Conservation (phyloP, 2,888 invertebrate species). For the Rotaria sp. region DNA sequence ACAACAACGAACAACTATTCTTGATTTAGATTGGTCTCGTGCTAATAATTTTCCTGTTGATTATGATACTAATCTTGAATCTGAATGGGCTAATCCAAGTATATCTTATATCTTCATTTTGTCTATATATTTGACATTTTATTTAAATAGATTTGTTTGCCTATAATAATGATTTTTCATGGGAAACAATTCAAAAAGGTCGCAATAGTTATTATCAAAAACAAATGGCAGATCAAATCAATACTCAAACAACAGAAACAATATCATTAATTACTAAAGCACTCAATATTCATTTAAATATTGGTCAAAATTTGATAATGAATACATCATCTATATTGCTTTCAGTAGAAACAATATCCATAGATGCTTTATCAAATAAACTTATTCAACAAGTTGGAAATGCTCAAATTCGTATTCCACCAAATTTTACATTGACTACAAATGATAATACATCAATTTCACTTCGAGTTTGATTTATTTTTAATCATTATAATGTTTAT, state of each 20-base stretch:
- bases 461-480: too few species aligned
- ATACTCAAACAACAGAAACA: not conserved
- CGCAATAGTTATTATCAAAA: not conserved
- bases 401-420: not conserved
- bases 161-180: not conserved
- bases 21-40: conserved; percentile 1
- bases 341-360: too few species aligned
- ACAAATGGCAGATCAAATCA: not conserved
- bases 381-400: not conserved
- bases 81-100: conserved; percentile 33
- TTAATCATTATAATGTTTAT: too few species aligned
- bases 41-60: not conserved
- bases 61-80: conserved; percentile 37
- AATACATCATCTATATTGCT: too few species aligned
- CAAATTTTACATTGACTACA: too few species aligned
- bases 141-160: not conserved
- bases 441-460: too few species aligned
- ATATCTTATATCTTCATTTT: not conserved
- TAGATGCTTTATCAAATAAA: too few species aligned
- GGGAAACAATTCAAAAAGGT: not conserved
- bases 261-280: not conserved
- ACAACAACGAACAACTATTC: not conserved
- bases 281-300: not conserved
- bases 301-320: not conserved
- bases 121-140: not conserved